Evolutionary conservation across 2,113 vertebrate species (phyloP).

Genomic region (Okapia johnstoni): DNA sequence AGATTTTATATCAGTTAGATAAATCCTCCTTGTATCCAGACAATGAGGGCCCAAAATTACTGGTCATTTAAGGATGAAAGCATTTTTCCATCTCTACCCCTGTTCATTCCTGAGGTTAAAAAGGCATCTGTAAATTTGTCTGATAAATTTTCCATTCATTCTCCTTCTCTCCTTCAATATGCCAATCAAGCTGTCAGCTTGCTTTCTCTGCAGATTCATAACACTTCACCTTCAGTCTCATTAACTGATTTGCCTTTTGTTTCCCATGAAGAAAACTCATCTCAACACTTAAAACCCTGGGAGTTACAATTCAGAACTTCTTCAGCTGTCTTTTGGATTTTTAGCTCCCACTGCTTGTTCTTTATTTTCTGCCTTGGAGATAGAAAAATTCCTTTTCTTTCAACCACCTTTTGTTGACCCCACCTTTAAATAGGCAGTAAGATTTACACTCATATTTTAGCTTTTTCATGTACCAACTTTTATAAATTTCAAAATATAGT

Average conservation of each 20-base stretch:
- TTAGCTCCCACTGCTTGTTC: constrained; percentile 35
- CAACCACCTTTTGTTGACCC: constrained; percentile 34
- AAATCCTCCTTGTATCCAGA: background rate
- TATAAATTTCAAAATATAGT: background rate
- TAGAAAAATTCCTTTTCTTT: constrained; percentile 24
- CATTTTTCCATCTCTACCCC: background rate
- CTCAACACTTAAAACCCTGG: constrained; percentile 61
- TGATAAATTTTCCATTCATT: constrained; percentile 62
- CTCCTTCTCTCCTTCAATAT: constrained; percentile 66
- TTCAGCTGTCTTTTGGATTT: constrained; percentile 51
- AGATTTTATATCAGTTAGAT: constrained; percentile 6
- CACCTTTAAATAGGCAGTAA: constrained; percentile 16
- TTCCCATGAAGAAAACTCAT: constrained; percentile 62
- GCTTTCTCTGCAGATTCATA: constrained; percentile 64
- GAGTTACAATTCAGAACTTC: constrained; percentile 62
- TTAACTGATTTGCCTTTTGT: constrained; percentile 73
- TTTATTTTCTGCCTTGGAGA: constrained; percentile 41
- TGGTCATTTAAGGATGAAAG: constrained; percentile 34
- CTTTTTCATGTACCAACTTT: constrained; percentile 9
- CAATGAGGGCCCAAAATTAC: constrained; percentile 21
- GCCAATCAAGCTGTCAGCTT: constrained; percentile 64
- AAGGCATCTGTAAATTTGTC: constrained; percentile 65
- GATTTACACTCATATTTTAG: background rate
- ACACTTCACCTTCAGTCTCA: constrained; percentile 68
- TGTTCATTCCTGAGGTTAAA: constrained; percentile 65